A percentile compares a stretch with the other conserved stretches of the same genome.
These are phyloP conservation scores for Apodemia hepburni DNA, from an alignment of 2,888 invertebrate genomes.

Conservation along the genomic window DNA sequence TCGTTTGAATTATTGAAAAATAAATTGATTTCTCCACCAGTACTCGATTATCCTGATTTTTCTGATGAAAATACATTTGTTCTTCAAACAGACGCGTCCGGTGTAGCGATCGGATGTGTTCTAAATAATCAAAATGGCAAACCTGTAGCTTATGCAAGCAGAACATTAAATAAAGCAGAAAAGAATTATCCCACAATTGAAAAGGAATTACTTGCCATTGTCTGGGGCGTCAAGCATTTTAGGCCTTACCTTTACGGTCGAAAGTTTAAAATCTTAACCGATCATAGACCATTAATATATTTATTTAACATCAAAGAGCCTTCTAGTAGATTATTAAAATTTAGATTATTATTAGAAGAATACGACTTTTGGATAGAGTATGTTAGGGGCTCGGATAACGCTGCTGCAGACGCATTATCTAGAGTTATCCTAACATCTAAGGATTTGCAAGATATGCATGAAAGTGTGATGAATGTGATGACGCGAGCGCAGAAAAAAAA, in stretches of 20 bases:
- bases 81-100: too few species aligned
- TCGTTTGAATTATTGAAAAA: too few species aligned
- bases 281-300: slow-evolving; percentile 8
- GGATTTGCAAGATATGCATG: slow-evolving; percentile 28
- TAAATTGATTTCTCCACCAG: too few species aligned
- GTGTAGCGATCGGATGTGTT: slow-evolving; percentile 24
- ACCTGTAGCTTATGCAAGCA: slow-evolving; percentile 29
- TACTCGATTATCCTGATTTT: too few species aligned
- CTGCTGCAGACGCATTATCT: slow-evolving; percentile 25
- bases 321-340: slow-evolving; percentile 20
- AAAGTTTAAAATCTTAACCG: slow-evolving; percentile 21
- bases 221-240: slow-evolving; percentile 14
- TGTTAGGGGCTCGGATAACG: slow-evolving; percentile 22
- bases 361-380: slow-evolving; percentile 25
- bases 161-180: slow-evolving; percentile 21
- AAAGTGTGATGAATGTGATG: slow-evolving; percentile 19
- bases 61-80: too few species aligned
- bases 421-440: slow-evolving; percentile 20
- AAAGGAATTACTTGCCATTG: slow-evolving; percentile 5
- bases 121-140: slow-evolving; percentile 18
- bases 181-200: slow-evolving; percentile 24
- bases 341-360: slow-evolving; percentile 25
- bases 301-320: slow-evolving; percentile 22
- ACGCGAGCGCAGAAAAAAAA: slow-evolving; percentile 5
- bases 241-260: slow-evolving; percentile 26